phyloP scores from a whole-genome alignment of 2,113 vertebrate species.

The Polyodon spathula region DNA sequence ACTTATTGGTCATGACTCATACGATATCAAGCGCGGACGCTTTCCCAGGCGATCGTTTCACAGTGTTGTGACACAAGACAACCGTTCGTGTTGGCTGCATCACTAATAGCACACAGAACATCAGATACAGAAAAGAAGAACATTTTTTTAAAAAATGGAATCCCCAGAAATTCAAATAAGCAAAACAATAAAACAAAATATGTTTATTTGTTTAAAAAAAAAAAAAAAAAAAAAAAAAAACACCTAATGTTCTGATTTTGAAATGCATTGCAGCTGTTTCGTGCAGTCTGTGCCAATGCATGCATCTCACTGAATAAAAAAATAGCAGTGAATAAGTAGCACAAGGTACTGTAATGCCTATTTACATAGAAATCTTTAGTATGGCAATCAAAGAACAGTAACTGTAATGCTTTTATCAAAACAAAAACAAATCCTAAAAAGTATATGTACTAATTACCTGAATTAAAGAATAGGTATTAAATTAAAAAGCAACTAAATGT shows the following conservation, averaged over 20 bases:
- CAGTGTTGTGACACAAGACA: slow-evolving; percentile 99
- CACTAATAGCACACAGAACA: slow-evolving; percentile 99
- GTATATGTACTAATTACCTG: no score
- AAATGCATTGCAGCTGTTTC: neutral
- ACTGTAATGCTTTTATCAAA: no score
- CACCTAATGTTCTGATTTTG: neutral
- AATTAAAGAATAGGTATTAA: no score
- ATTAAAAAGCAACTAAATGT: no score
- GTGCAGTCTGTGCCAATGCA: slow-evolving; percentile 3
- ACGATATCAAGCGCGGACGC: slow-evolving; percentile 99
- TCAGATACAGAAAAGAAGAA: slow-evolving; percentile 99
- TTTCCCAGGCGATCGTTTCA: slow-evolving; percentile 93
- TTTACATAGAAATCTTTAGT: no score
- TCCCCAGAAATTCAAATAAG: slow-evolving; percentile 74
- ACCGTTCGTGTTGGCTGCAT: slow-evolving; percentile 98
- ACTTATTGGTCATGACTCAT: slow-evolving; percentile 99
- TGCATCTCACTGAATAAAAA: neutral
- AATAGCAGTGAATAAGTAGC: neutral
- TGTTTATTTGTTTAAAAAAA: neutral
- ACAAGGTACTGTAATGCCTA: no score
- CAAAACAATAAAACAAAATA: slow-evolving; percentile 37
- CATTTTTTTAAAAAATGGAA: slow-evolving; percentile 91
- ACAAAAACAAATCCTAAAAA: no score
- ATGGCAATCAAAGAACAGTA: no score
- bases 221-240: no score